These are phyloP conservation scores for Cerastoderma edule DNA, from an alignment of 2,888 invertebrate species.

Conservation along the genomic window DNA sequence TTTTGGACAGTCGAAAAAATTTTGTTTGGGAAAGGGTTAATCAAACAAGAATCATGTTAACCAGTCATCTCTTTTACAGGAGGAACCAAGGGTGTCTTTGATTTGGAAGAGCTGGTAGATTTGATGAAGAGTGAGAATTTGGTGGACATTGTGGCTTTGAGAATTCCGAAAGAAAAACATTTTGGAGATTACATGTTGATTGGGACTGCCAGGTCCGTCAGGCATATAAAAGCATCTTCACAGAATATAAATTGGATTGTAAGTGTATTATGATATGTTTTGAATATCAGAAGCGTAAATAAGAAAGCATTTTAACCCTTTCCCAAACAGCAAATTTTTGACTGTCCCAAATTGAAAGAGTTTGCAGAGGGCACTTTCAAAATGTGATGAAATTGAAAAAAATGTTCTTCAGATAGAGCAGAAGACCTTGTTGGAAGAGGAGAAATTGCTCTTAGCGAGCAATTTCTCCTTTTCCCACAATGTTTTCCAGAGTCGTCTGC, in stretches of 20 bases:
- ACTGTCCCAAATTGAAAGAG: not conserved
- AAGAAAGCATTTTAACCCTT: not conserved
- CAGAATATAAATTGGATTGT: constrained; percentile 77
- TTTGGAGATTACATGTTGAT: constrained; percentile 95
- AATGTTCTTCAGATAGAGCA: not conserved
- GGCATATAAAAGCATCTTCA: constrained; percentile 82
- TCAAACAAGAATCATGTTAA: constrained; percentile 1
- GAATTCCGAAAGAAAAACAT: constrained; percentile 89
- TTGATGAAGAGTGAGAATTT: constrained; percentile 91
- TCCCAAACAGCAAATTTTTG: not conserved
- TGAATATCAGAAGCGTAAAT: not conserved
- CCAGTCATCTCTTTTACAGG: constrained; percentile 87
- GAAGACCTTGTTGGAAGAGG: not conserved
- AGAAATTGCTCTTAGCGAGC: too few relatives aligned
- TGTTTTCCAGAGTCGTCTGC: too few relatives aligned
- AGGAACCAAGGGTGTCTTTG: constrained; percentile 93
- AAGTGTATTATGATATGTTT: constrained; percentile 85
- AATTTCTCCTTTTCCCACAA: too few relatives aligned
- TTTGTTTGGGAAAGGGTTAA: not conserved
- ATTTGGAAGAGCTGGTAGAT: constrained; percentile 92
- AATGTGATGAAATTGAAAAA: not conserved
- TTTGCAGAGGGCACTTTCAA: not conserved
- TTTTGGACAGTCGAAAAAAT: not conserved
- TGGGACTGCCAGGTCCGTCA: constrained; percentile 85
- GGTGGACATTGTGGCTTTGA: constrained; percentile 91